Evolutionary conservation across 2,888 invertebrate genomes (phyloP).

Genomic region (Linnaemya tessellans): DNA sequence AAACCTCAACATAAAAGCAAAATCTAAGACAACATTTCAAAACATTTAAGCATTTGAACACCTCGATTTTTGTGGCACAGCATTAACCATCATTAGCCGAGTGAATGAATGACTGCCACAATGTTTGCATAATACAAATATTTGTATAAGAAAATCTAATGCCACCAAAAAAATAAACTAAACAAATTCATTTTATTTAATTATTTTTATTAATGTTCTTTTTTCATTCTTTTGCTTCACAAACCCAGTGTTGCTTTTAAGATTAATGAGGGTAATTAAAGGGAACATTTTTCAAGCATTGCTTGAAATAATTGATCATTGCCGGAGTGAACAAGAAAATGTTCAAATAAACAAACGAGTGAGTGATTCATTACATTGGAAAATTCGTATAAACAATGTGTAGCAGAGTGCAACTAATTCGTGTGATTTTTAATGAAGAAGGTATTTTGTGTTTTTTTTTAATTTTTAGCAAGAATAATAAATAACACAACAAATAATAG

Average conservation of each 20-base stretch:
- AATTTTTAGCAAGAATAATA: no score
- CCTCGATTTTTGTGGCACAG: constrained; percentile 41
- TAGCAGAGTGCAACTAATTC: background rate
- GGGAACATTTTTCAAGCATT: constrained; percentile 34
- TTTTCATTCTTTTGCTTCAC: background rate
- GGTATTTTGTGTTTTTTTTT: no score
- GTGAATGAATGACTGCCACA: constrained; percentile 5
- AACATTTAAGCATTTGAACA: constrained; percentile 44
- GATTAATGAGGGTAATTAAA: constrained; percentile 45
- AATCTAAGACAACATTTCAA: constrained; percentile 9
- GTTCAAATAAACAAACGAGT: background rate
- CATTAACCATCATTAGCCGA: constrained; percentile 41
- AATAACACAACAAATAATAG: no score
- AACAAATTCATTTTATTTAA: constrained; percentile 18
- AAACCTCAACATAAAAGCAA: constrained; percentile 6
- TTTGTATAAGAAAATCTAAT: constrained; percentile 42
- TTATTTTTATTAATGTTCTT: constrained; percentile 10
- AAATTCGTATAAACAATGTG: background rate
- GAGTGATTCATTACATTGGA: constrained; percentile 16
- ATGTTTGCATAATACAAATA: background rate
- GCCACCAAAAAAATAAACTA: constrained; percentile 1
- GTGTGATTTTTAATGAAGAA: background rate
- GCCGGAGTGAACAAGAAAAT: background rate
- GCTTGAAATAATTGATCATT: constrained; percentile 32
- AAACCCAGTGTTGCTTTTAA: background rate